A percentile compares a stretch with the other conserved stretches of the same genome.
phyloP scores from a whole-genome alignment of 1,140 invertebrate species.

The Drosophila biarmipes region DNA sequence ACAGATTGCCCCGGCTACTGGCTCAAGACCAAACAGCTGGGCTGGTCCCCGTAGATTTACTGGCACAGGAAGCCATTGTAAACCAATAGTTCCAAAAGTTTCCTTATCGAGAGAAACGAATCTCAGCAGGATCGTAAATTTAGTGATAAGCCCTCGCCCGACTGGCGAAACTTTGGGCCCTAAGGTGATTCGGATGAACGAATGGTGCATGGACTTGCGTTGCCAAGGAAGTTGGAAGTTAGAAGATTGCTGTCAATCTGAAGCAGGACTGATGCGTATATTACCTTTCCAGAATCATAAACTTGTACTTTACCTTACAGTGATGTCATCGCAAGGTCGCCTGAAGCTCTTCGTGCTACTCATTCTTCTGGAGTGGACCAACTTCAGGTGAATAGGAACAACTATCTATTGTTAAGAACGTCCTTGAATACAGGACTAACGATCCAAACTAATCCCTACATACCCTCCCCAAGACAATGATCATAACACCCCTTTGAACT shows the following conservation, averaged over 20 bases:
- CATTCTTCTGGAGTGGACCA: constrained; percentile 2
- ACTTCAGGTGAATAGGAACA: no score
- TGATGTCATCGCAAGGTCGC: constrained; percentile 11
- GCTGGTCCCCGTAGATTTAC: constrained; percentile 1
- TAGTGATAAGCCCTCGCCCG: neutral
- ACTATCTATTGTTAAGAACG: neutral
- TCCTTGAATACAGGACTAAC: no score
- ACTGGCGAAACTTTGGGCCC: neutral
- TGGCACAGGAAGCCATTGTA: constrained; percentile 1
- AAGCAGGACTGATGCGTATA: no score
- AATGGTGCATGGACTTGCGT: constrained; percentile 9
- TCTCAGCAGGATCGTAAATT: constrained; percentile 21
- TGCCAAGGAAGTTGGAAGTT: neutral
- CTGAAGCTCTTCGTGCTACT: constrained; percentile 1
- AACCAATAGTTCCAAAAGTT: constrained; percentile 8
- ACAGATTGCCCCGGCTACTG: constrained; percentile 8
- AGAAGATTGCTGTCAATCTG: no score
- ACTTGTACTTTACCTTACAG: neutral
- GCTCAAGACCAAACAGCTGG: neutral
- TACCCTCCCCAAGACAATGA: no score
- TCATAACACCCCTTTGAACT: no score
- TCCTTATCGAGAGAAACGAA: constrained; percentile 10
- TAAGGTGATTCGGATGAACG: neutral
- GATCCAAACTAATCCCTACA: no score
- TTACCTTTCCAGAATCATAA: no score